These are phyloP conservation scores for silkworm (Bombyx mori) DNA, from an alignment of 1,140 invertebrate species.

Conservation along the genomic window DNA sequence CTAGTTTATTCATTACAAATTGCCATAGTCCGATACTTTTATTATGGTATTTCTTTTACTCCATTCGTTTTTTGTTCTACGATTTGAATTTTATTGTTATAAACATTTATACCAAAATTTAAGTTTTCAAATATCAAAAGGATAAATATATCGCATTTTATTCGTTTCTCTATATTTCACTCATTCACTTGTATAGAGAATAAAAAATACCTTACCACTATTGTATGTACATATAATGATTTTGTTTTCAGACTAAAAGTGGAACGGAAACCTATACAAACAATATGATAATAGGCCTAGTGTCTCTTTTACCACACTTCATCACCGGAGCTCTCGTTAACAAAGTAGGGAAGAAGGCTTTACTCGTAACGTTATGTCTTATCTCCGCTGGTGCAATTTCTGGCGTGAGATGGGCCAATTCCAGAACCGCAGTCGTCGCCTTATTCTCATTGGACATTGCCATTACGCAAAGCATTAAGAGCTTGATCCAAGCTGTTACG, in stretches of 20 bases:
- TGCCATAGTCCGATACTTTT: no score
- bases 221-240: neutral
- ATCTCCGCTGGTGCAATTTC: conserved; percentile 13
- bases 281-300: conserved; percentile 42
- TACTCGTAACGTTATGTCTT: conserved; percentile 14
- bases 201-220: no score
- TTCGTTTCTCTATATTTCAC: no score
- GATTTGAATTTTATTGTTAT: no score
- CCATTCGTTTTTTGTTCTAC: no score
- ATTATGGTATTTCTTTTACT: no score
- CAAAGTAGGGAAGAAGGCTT: conserved; percentile 46
- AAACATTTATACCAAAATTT: no score
- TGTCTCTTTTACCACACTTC: conserved; percentile 36
- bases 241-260: conserved; percentile 36
- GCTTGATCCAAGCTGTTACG: conserved; percentile 42
- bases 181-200: no score
- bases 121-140: no score
- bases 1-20: no score
- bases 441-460: conserved; percentile 55
- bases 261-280: conserved; percentile 53
- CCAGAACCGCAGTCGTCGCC: conserved; percentile 21
- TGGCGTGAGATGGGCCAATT: conserved; percentile 22
- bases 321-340: conserved; percentile 44
- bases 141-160: no score
- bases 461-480: conserved; percentile 41